Evolutionary conservation across 2,797 vertebrate genomes (phyloP).

Genomic region (Squalus acanthias): DNA sequence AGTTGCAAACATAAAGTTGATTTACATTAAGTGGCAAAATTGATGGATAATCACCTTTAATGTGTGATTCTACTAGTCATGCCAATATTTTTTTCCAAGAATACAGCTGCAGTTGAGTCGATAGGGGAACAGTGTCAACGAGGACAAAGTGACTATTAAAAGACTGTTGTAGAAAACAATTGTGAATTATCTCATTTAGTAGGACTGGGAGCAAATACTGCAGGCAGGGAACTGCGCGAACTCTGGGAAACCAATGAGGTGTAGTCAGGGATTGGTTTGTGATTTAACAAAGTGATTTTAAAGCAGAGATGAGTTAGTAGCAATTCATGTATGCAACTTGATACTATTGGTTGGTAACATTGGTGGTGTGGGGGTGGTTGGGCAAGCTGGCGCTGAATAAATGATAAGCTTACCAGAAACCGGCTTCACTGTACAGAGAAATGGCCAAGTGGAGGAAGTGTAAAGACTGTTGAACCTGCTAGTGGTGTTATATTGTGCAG

Average conservation of each 20-base stretch:
- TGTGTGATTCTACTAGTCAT: background rate
- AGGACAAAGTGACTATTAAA: constrained; percentile 26
- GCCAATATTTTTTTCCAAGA: constrained; percentile 19
- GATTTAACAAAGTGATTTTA: background rate
- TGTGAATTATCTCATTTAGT: constrained; percentile 28
- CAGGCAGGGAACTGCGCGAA: background rate
- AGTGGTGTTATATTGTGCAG: background rate
- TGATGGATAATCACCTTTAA: constrained; percentile 11
- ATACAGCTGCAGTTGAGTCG: constrained; percentile 4
- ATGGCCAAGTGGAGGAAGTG: background rate
- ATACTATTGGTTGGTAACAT: background rate
- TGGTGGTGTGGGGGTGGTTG: too few relatives aligned
- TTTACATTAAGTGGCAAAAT: background rate
- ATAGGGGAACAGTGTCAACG: constrained; percentile 8
- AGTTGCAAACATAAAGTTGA: background rate
- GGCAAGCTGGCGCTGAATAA: constrained; percentile 36
- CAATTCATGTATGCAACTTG: background rate
- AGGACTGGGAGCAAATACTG: background rate
- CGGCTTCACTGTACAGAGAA: background rate
- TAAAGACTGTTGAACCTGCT: background rate
- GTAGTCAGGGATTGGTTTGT: background rate
- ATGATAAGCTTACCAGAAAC: constrained; percentile 43
- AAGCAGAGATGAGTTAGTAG: constrained; percentile 10
- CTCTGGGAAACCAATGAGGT: background rate
- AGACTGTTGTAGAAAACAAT: background rate